Base-by-base conservation (phyloP, 2,113 vertebrate species). In the Jaculus jaculus region DNA sequence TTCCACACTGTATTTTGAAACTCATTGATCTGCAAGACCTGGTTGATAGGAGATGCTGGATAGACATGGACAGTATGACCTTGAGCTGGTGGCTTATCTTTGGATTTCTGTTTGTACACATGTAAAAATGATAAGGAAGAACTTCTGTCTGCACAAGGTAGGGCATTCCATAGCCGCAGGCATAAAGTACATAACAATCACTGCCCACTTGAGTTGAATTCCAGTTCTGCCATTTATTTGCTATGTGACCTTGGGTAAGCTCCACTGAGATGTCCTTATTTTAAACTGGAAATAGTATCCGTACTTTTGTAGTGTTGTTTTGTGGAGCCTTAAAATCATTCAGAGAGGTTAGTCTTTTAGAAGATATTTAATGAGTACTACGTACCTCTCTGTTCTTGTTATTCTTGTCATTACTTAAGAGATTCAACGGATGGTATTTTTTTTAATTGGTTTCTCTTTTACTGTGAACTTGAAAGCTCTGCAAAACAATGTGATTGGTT, bases 391-490 rank as follows among this genome's bases (percentile, higher is more conserved):
- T 51, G 26, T 17, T 68, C 4, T 54, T 84, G 15, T 68, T 61
- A 21, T 54, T 24, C 32, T 88, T 66, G 39, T 16, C 54, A 28
- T 87, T 28, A 34, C 32, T 39, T 65, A 63, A 63, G 63, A 15
- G 32, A 61, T 20, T 87, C 69, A 26, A 47, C 65, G 21, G 24
- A 39, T 20, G 21, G 77, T 30, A 34, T 71, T 1, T 51, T 34
- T 32, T 47, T 47, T 8, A 17, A 54, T 54, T 54, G 54, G 10
- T 12, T 54, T 54, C 54, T 54, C 54, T 54, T 54, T 63, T 69
- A 18, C 51, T 61, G 24, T 85, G 90, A 95, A 94, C 65, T 71
- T 84, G 39, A 85, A 42, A 78, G 58, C 34, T 17, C 78, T 80
- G 47, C 72, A 71, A 92, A 95, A 92, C 37, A 93, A 51, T 90